Base-by-base conservation (phyloP, 2,113 vertebrate genomes). In the Leucopsar rothschildi region DNA sequence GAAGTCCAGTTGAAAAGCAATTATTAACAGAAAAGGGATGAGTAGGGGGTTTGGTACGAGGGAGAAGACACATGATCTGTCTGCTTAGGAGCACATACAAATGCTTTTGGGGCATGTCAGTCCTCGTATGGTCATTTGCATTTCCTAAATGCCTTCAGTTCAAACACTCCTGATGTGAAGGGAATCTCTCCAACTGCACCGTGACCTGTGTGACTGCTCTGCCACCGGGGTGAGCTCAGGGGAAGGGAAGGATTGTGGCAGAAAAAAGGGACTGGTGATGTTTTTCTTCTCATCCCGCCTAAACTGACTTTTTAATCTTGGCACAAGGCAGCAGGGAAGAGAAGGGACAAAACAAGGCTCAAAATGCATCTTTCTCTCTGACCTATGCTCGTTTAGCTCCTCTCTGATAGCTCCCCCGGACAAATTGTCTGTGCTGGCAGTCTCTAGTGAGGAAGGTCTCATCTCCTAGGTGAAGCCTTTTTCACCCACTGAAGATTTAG, bases 191-290 rank as follows among this genome's bases (percentile, higher is more conserved):
- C 24, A 44, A 4, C 47, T 61, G 13, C 44, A 31, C 22, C 0
- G 0, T n/a, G 52, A 39, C 28, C 1, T 0, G 3, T 57, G 75
- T 3, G 17, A 31, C 61, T 3, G 0, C 64, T 39, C 20, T 45
- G 24, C 4, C 4, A 4, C 35, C 0, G 0, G 21, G 37, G 22
- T 76, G 24, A 92, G 68, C 63, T 82, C 50, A 44, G 40, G 8
- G n/a, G 4, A 82, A 29, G 35, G 35, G 29, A 72, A 72, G 68
- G 59, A 61, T 12, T 60, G 63, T 79, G 82, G n/a, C 40, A 88
- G 40, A 57, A 52, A 75, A 78, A 68, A 53, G 15, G 15, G 27
- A 27, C 42, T 0, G 0, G 20, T 47, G 50, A 22, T 37, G 44
- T 45, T 78, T 86, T 89, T 73, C 52, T 83, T 27, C 86, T 94